phyloP scores from a whole-genome alignment of 2,888 invertebrate species.

The Pilophorus perplexus region DNA sequence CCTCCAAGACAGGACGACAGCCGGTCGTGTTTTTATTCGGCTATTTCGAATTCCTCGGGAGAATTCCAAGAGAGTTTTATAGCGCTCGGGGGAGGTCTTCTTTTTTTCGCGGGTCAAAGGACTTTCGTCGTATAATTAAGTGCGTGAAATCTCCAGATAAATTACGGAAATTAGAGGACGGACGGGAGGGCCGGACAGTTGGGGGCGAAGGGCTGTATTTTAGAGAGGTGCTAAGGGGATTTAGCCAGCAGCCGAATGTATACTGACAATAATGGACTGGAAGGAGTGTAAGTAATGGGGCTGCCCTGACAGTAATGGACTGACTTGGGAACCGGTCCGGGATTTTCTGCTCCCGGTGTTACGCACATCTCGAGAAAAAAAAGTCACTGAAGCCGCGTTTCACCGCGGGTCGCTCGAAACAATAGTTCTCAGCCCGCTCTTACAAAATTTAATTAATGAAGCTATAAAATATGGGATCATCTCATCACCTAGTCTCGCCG shows the following conservation, averaged over 20 bases:
- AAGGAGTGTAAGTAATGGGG: constrained; percentile 30
- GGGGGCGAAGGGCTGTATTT: constrained; percentile 24
- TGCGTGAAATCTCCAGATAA: constrained; percentile 35
- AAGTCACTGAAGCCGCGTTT: constrained; percentile 10
- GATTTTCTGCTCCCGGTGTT: constrained; percentile 14
- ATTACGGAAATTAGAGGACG: constrained; percentile 26
- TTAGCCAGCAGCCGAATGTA: constrained; percentile 32
- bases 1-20: too few species aligned
- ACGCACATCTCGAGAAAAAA: constrained; percentile 19
- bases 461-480: too few species aligned
- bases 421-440: too few species aligned
- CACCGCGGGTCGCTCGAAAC: too few species aligned
- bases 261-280: constrained; percentile 36
- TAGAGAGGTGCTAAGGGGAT: constrained; percentile 41
- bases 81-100: not conserved
- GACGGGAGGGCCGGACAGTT: not conserved
- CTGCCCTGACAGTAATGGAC: constrained; percentile 29
- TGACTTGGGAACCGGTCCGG: constrained; percentile 23
- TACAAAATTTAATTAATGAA: too few species aligned
- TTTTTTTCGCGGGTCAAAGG: constrained; percentile 36
- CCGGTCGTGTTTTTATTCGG: constrained; percentile 8
- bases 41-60: constrained; percentile 22
- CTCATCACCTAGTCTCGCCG: too few species aligned
- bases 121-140: constrained; percentile 38
- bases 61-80: constrained; percentile 19